phyloP scores from a whole-genome alignment of 2,797 vertebrate genomes.

The Chrysocyon brachyurus region DNA sequence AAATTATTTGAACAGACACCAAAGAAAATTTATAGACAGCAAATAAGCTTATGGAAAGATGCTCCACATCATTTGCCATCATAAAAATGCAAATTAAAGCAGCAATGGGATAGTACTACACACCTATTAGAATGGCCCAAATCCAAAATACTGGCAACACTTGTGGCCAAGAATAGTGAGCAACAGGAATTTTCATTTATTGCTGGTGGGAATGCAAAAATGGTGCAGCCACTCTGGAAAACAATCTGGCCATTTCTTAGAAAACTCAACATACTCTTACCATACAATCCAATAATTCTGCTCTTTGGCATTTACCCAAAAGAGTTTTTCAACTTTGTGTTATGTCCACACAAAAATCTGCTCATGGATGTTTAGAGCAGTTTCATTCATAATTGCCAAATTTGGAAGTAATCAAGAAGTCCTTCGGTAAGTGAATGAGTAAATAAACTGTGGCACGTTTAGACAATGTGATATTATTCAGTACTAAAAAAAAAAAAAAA shows the following conservation, averaged over 20 bases:
- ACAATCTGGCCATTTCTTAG: background rate
- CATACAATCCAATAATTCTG: background rate
- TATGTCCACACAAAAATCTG: background rate
- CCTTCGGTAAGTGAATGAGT: background rate
- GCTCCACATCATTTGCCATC: background rate
- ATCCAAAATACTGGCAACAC: background rate
- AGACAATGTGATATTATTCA: background rate
- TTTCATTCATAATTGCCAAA: background rate
- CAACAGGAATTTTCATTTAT: background rate
- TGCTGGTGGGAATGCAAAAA: background rate
- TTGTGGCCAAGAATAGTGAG: too few relatives aligned
- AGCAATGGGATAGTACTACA: background rate
- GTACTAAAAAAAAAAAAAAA: background rate
- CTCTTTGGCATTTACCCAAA: background rate
- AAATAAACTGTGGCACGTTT: background rate
- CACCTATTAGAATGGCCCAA: background rate
- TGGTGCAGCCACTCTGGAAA: background rate
- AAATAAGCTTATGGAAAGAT: background rate
- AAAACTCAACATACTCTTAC: background rate
- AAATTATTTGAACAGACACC: background rate
- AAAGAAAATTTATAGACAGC: background rate
- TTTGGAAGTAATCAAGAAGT: background rate
- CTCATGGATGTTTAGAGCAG: background rate
- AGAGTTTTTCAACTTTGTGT: background rate
- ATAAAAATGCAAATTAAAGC: background rate